phyloP scores from a whole-genome alignment of 2,113 vertebrate genomes.

The Gallinago undulata region DNA sequence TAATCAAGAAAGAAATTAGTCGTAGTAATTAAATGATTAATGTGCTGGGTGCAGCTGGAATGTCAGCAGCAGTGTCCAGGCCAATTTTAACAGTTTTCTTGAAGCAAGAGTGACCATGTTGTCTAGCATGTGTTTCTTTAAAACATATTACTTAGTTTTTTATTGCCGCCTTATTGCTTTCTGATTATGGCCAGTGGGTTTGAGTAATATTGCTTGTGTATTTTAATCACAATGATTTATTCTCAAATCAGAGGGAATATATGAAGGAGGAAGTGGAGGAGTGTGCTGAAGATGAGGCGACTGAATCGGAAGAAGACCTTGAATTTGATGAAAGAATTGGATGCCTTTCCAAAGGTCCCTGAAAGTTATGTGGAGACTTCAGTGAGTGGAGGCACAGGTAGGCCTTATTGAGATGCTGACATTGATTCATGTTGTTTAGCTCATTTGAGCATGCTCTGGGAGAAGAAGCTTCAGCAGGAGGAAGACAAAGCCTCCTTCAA shows the following conservation, averaged over 20 bases:
- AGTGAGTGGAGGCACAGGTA: conserved; percentile 92
- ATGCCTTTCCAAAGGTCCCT: conserved; percentile 97
- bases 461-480: not conserved
- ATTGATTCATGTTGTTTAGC: not conserved
- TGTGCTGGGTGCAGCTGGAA: not conserved
- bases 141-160: not conserved
- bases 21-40: not conserved
- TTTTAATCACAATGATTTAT: not conserved
- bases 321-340: conserved; percentile 92
- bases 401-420: not conserved
- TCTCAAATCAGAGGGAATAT: conserved; percentile 69
- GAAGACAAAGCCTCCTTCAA: not conserved
- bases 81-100: not conserved
- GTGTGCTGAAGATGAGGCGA: conserved; percentile 87
- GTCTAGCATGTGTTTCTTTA: not conserved
- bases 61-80: not conserved
- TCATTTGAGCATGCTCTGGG: not conserved
- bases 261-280: conserved; percentile 70
- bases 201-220: not conserved
- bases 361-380: conserved; percentile 96
- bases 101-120: not conserved
- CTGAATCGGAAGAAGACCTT: conserved; percentile 94
- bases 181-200: not conserved
- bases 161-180: not conserved
- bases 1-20: not conserved